Evolutionary conservation across 2,888 invertebrate genomes (phyloP).

Genomic region (Helicoverpa assulta): DNA sequence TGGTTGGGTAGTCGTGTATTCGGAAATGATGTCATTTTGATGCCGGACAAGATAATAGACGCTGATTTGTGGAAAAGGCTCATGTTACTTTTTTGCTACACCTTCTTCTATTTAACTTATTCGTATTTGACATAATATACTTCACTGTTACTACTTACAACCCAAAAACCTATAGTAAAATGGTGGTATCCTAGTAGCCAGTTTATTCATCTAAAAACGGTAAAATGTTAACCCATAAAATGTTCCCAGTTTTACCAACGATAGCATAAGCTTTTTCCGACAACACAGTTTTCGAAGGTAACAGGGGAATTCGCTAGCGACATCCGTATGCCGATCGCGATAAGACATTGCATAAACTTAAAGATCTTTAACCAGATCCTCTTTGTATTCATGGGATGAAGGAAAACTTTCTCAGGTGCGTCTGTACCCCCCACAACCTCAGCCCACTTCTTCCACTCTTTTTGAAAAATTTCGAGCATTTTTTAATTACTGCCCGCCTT

Average conservation of each 20-base stretch:
- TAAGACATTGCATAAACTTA: constrained; percentile 62
- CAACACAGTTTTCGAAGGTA: constrained; percentile 14
- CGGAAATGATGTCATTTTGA: constrained; percentile 29
- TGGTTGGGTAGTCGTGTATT: constrained; percentile 12
- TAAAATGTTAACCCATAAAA: no score
- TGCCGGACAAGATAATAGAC: not conserved
- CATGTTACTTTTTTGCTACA: not conserved
- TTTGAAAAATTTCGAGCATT: constrained; percentile 79
- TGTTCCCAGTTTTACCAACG: not conserved
- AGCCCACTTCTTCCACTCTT: constrained; percentile 64
- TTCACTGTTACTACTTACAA: no score
- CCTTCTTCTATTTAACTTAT: not conserved
- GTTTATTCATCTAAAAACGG: no score
- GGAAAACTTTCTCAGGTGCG: constrained; percentile 81
- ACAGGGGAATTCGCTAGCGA: constrained; percentile 33
- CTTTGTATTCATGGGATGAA: constrained; percentile 86
- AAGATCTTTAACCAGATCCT: constrained; percentile 71
- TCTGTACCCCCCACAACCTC: constrained; percentile 60
- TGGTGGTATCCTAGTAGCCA: no score
- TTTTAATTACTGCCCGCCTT: constrained; percentile 79
- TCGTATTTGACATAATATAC: no score
- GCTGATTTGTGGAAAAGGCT: not conserved
- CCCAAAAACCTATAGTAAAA: no score
- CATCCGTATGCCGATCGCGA: constrained; percentile 57
- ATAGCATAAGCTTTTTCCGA: constrained; percentile 19